Base-by-base conservation (phyloP, 2,888 invertebrate species). In the Metellina segmentata region DNA sequence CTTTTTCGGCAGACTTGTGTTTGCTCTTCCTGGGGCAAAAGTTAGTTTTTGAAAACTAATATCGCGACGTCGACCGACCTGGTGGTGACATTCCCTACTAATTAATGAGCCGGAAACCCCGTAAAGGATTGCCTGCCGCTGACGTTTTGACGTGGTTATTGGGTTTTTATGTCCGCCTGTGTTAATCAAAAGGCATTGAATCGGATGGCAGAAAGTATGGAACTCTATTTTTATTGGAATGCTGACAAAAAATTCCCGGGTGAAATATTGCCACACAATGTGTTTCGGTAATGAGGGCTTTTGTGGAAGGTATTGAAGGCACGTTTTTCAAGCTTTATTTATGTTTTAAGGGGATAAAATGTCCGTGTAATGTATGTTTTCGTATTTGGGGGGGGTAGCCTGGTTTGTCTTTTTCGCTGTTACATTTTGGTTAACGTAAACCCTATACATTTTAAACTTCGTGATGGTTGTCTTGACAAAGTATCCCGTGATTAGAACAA, bases 101-200 rank as follows among this genome's bases (percentile, higher is more conserved):
- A 87, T 87, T 87, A 87, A 87, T 87, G 87, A 87, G 72, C 53
- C 72, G 79, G 79, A 87, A 71, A 71, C 70, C 79, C 79, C 48
- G 70, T 52, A 79, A 85, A 61, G 49, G 75, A 78, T 87, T 79
- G 52, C 71, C 87, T 87, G 79, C 71, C 20, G 48, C 13, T 72
- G 87, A 79, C 87, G 20, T 87, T 87, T 87, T 81, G 87, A 79
- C 79, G 72, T 16, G 52, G 86, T 79, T 86, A 86, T 86, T 79
- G 79, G 79, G 52, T 79, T 79, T 79, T 87, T 87, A 79, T 87
- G 72, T 72, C 61, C n/a, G 70, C 71, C 52, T 19, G 52, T 87
- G 79, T 87, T 79, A 71, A 87, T 79, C 79, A 79, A 87, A 87
- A 72, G 71, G 79, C 48, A 85, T 61, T 85, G 85, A 75, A 85